Conservation (phyloP, 2,888 invertebrate genomes). For the Antitype chi region DNA sequence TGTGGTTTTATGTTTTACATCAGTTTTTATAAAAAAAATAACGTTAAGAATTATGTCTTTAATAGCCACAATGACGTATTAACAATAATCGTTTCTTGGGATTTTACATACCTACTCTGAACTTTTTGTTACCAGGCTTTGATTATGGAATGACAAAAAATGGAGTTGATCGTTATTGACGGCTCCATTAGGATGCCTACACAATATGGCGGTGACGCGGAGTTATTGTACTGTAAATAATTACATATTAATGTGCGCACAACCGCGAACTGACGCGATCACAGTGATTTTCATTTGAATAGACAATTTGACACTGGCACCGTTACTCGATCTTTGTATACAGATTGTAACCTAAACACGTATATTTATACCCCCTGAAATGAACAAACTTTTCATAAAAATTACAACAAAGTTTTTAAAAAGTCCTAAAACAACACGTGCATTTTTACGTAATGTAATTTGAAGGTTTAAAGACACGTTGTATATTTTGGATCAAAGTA, state of each 20-base stretch:
- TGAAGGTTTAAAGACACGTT: not conserved
- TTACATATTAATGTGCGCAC: slow-evolving; percentile 75
- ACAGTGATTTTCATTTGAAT: slow-evolving; percentile 78
- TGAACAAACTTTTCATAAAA: not conserved
- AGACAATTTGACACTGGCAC: slow-evolving; percentile 78
- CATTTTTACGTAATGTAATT: not conserved
- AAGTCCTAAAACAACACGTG: not conserved
- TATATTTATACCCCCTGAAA: not conserved
- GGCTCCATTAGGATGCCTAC: slow-evolving; percentile 71
- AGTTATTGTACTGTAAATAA: slow-evolving; percentile 81
- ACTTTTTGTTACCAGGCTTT: slow-evolving; percentile 56
- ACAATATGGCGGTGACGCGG: slow-evolving; percentile 70
- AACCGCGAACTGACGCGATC: slow-evolving; percentile 76
- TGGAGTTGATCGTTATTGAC: slow-evolving; percentile 66
- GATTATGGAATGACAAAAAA: slow-evolving; percentile 62
- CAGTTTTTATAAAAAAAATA: not conserved
- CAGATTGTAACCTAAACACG: slow-evolving; percentile 36
- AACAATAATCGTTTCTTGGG: slow-evolving; percentile 13
- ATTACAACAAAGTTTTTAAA: not conserved
- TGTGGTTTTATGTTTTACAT: slow-evolving; percentile 65
- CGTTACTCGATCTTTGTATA: slow-evolving; percentile 77
- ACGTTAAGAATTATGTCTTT: slow-evolving; percentile 1
- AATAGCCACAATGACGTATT: slow-evolving; percentile 38
- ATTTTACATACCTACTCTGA: slow-evolving; percentile 38
- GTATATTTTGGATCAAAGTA: slow-evolving; percentile 11